phyloP scores from a whole-genome alignment of 2,888 invertebrate species.

The Cantharis rufa region DNA sequence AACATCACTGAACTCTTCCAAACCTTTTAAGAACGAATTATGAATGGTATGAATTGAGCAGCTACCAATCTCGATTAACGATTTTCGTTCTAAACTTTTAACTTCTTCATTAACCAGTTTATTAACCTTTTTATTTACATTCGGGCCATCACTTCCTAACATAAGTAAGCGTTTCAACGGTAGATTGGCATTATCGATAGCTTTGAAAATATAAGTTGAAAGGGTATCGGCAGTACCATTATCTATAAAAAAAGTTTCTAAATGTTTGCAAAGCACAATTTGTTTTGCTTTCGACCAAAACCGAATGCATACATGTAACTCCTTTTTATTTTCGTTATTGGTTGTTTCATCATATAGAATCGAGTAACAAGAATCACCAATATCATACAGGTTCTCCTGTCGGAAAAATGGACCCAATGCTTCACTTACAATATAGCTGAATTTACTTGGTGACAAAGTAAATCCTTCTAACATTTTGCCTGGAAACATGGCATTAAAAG shows the following conservation, averaged over 20 bases:
- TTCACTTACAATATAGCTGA: neutral
- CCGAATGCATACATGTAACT: neutral
- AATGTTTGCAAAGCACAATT: neutral
- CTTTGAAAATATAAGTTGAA: neutral
- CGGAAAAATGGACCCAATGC: neutral
- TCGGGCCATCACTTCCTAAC: neutral
- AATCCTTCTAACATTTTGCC: conserved; percentile 7
- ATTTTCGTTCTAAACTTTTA: neutral
- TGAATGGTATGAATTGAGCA: no score
- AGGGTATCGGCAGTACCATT: neutral
- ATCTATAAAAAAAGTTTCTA: neutral
- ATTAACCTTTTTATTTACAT: neutral
- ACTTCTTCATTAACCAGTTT: neutral
- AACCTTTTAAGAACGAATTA: neutral
- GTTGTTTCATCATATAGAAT: neutral
- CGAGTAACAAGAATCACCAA: neutral
- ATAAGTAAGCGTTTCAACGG: neutral
- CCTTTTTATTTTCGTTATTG: neutral
- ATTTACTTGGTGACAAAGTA: neutral
- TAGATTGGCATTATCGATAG: neutral
- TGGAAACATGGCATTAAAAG: no score
- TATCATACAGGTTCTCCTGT: neutral
- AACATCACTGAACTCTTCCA: neutral
- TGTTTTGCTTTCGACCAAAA: neutral
- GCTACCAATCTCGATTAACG: no score